These are phyloP conservation scores for Sebastes variabilis DNA, from an alignment of 2,797 vertebrate species.

Conservation along the genomic window DNA sequence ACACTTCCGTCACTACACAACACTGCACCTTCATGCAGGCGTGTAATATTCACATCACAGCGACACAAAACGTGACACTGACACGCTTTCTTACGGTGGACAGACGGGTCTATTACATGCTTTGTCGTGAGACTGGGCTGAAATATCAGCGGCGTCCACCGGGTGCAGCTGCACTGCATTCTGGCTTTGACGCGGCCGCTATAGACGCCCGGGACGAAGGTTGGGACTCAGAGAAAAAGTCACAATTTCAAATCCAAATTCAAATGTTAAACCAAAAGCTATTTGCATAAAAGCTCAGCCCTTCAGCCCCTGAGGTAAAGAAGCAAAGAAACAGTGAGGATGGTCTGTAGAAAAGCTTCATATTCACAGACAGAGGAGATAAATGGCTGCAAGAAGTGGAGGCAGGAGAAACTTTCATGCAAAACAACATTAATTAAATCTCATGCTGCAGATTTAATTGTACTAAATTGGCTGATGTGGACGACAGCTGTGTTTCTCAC, in stretches of 20 bases:
- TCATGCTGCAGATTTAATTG: not conserved
- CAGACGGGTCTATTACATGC: too few species aligned
- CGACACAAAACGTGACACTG: too few species aligned
- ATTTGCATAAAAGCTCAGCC: not conserved
- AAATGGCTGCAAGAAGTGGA: not conserved
- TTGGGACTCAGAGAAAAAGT: too few species aligned
- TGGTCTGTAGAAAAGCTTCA: not conserved
- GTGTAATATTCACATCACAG: too few species aligned
- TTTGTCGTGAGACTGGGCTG: too few species aligned
- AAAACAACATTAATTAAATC: not conserved
- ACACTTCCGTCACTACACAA: too few species aligned
- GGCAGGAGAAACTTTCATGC: not conserved
- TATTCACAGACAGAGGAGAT: not conserved
- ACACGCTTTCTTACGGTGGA: too few species aligned
- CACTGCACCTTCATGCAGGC: too few species aligned
- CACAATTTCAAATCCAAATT: not conserved
- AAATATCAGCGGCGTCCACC: too few species aligned
- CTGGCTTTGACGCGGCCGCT: too few species aligned
- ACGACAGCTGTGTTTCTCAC: not conserved
- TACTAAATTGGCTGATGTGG: not conserved
- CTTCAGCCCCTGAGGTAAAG: not conserved
- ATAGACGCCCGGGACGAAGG: too few species aligned
- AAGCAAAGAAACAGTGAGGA: not conserved
- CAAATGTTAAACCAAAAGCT: not conserved
- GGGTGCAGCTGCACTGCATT: too few species aligned